Evolutionary conservation across 2,888 invertebrate species (phyloP), one percentile per base, ranked within the genome.

Genomic region (Drosophila fulvimacula): DNA sequence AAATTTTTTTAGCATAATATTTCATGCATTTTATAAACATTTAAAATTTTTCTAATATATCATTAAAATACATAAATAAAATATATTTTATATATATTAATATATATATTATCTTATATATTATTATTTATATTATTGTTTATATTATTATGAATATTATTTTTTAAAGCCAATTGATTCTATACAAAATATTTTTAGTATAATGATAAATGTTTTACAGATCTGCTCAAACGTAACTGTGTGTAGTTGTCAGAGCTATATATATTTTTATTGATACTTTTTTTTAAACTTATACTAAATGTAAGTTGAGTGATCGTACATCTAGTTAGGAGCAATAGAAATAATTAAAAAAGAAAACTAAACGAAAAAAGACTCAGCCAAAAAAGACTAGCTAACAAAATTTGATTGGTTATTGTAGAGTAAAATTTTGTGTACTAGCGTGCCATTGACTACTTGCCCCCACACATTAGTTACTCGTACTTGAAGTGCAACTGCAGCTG

Each of bases 371-470:
- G 73, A 76, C 76, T 76, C 62, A 69, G 76, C 69, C 65, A 68
- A 73, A 75, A 46, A 75, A 67, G 67, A 71, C 63, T 71, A 75
- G 76, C 63, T 49, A 67, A 42, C 27, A 46, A 44, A 49, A 48
- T 38, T 42, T 17, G 38, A 49, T 66, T 66, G 51, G 55, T 38
- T 44, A n/a, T 49, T 59, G 32, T 60, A 51, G 59, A 41, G 21
- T 57, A 49, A 56, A 55, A 32, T 55, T 36, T 58, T 32, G 66
- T 63, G 34, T 42, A 52, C 58, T 70, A 63, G 51, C 53, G 34
- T 71, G 76, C 75, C 75, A 55, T 64, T 71, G 58, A 71, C 30
- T 46, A 64, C 67, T 76, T 76, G 75, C 71, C 76, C 70, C 76
- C 62, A 34, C 51, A 51, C 19, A 36, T 74, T 73, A 73, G 74